phyloP scores from a whole-genome alignment of 2,113 vertebrate species.

The Amphiprion ocellaris region DNA sequence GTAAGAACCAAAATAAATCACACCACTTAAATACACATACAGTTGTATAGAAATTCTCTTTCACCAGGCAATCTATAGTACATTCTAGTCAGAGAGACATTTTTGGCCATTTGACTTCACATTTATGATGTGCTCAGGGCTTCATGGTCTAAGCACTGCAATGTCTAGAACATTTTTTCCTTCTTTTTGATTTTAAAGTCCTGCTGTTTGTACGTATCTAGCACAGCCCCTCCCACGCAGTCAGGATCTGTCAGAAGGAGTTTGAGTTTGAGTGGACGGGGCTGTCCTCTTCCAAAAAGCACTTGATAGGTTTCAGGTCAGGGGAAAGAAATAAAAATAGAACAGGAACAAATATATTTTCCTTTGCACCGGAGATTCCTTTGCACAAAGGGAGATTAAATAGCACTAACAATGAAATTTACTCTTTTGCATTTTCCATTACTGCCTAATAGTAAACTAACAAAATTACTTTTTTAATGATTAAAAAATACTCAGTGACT shows the following conservation, averaged over 20 bases:
- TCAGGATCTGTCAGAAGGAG: slow-evolving; percentile 46
- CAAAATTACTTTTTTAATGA: not conserved
- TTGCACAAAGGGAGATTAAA: not conserved
- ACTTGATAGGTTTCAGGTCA: slow-evolving; percentile 28
- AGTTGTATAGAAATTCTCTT: not conserved
- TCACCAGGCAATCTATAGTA: not conserved
- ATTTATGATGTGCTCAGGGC: slow-evolving; percentile 10
- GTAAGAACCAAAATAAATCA: not conserved
- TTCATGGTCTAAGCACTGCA: slow-evolving; percentile 11
- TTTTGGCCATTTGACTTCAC: slow-evolving; percentile 30
- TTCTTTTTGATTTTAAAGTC: slow-evolving; percentile 37
- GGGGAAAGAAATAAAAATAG: slow-evolving; percentile 4
- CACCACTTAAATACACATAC: not conserved
- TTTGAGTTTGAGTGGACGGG: slow-evolving; percentile 38
- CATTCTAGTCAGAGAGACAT: not conserved
- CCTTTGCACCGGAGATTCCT: not conserved
- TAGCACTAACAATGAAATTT: not conserved
- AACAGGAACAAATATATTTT: not conserved
- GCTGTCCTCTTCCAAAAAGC: slow-evolving; percentile 7
- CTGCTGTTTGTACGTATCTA: slow-evolving; percentile 14
- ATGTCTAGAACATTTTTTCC: slow-evolving; percentile 13
- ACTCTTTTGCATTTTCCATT: not conserved
- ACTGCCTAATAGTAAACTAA: not conserved
- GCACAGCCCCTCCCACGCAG: slow-evolving; percentile 34
- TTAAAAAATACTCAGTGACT: too few species aligned